A percentile compares a stretch with the other conserved stretches of the same genome.
Evolutionary conservation across 2,888 invertebrate species (phyloP).

Genomic region (Steinernema scapterisci): DNA sequence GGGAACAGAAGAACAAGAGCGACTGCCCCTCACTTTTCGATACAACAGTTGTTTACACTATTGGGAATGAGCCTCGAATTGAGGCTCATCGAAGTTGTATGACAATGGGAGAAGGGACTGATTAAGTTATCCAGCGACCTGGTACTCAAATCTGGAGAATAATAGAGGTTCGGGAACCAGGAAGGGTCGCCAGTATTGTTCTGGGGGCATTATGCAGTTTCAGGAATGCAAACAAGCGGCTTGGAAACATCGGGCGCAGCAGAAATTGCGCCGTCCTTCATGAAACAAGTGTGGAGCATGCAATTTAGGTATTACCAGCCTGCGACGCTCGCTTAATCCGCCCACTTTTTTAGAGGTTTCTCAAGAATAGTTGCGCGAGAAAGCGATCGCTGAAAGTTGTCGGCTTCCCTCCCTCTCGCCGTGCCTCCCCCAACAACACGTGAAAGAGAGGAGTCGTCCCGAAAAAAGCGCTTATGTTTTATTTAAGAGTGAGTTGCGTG

Average conservation of each 20-base stretch:
- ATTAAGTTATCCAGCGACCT: background rate
- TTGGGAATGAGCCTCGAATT: background rate
- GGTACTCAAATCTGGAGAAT: no score
- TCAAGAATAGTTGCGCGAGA: background rate
- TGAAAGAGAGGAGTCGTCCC: background rate
- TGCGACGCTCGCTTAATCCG: background rate
- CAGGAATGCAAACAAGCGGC: no score
- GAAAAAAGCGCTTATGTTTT: background rate
- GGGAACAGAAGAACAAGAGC: constrained; percentile 27
- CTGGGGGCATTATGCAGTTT: no score
- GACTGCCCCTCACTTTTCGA: constrained; percentile 28
- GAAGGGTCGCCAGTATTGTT: no score
- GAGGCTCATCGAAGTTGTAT: constrained; percentile 10
- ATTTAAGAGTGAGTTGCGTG: constrained; percentile 10
- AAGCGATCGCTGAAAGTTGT: background rate
- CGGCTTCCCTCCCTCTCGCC: background rate
- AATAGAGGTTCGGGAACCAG: no score
- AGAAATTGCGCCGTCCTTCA: background rate
- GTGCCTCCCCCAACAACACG: no score
- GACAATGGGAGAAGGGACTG: background rate
- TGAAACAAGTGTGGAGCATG: background rate
- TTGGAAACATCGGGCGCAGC: background rate
- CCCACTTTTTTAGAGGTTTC: background rate
- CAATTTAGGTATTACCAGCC: constrained; percentile 14
- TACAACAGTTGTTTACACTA: constrained; percentile 32